phyloP scores from a whole-genome alignment of 1,140 invertebrate species.

The Heterodera carotae region DNA sequence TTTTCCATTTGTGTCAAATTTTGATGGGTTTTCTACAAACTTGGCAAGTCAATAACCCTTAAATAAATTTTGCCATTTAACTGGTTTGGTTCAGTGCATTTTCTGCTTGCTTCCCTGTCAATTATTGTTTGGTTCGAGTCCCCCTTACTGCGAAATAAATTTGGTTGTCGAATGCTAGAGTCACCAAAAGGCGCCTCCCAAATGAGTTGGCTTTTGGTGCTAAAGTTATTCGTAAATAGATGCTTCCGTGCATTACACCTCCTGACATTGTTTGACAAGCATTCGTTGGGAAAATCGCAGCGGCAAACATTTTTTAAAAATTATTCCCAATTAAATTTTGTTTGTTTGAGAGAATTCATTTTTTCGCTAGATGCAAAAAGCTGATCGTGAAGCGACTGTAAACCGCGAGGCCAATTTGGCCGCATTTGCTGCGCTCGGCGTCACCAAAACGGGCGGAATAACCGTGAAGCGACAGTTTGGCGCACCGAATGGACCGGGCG shows the following conservation, averaged over 20 bases:
- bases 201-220: constrained; percentile 28
- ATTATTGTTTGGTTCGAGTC: no score
- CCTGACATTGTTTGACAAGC: neutral
- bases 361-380: constrained; percentile 47
- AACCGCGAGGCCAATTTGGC: constrained; percentile 51
- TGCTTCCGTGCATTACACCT: no score
- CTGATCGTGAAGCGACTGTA: constrained; percentile 47
- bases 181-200: constrained; percentile 2
- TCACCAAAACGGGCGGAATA: constrained; percentile 14
- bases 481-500: constrained; percentile 5
- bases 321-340: neutral
- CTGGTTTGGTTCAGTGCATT: no score
- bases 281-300: neutral
- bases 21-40: no score
- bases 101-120: no score
- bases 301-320: constrained; percentile 6
- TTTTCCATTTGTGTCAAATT: no score
- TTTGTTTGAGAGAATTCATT: neutral
- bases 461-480: constrained; percentile 11
- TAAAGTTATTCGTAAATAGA: constrained; percentile 10
- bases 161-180: neutral
- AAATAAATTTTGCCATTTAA: no score
- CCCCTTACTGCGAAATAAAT: no score
- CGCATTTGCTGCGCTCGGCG: constrained; percentile 50
- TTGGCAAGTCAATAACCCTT: no score